phyloP scores from a whole-genome alignment of 2,888 invertebrate genomes.

The Lamproptera curius region DNA sequence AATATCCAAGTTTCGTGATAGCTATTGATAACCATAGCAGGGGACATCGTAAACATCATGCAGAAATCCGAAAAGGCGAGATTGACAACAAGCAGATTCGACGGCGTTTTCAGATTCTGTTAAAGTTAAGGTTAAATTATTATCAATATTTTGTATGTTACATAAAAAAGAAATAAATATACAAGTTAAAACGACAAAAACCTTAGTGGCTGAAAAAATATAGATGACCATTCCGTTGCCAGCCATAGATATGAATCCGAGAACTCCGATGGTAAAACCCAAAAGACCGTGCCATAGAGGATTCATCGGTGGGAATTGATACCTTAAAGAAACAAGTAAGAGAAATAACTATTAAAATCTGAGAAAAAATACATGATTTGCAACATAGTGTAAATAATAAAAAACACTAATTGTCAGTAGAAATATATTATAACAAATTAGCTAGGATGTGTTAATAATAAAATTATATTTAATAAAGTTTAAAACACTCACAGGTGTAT shows the following conservation, averaged over 20 bases:
- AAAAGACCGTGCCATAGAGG: conserved; percentile 89
- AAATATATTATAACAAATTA: not conserved
- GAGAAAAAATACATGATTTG: no score
- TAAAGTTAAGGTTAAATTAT: no score
- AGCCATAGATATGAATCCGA: conserved; percentile 83
- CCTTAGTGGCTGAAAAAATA: conserved; percentile 86
- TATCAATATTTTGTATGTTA: not conserved
- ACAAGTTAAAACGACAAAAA: conserved; percentile 64
- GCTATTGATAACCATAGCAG: conserved; percentile 90
- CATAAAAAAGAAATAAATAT: not conserved
- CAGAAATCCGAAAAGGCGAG: conserved; percentile 94
- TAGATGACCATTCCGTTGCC: conserved; percentile 87
- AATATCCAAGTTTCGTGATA: conserved; percentile 86
- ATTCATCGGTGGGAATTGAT: conserved; percentile 88
- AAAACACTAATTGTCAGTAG: no score
- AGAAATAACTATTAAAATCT: no score
- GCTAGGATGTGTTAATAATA: not conserved
- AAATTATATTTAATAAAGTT: not conserved
- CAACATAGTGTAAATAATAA: no score
- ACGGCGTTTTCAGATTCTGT: conserved; percentile 87
- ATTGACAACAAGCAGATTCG: conserved; percentile 94
- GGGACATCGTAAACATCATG: conserved; percentile 92
- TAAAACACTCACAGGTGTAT: not conserved
- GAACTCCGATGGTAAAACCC: conserved; percentile 85
- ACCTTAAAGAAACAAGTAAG: conserved; percentile 68